phyloP scores from a whole-genome alignment of 1,140 invertebrate genomes.

The Cheumatopsyche charites region DNA sequence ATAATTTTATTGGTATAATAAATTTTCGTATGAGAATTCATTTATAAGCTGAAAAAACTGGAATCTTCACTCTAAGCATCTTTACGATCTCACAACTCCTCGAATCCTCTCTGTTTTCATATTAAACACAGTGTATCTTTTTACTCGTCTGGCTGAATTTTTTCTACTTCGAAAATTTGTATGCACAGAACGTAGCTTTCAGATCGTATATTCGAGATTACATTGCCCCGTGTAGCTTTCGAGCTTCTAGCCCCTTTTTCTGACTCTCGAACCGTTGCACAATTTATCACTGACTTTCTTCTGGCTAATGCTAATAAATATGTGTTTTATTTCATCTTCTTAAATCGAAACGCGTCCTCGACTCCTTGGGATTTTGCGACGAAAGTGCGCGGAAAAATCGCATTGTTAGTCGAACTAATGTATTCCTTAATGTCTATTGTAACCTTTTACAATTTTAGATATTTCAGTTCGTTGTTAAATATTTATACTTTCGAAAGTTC shows the following conservation, averaged over 20 bases:
- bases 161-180: conserved; percentile 13
- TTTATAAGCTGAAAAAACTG: too few relatives aligned
- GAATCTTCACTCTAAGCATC: background rate
- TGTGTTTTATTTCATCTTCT: background rate
- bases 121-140: conserved; percentile 25
- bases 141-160: background rate
- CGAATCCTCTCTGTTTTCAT: background rate
- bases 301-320: background rate
- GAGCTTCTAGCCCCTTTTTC: background rate
- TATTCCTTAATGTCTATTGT: too few relatives aligned
- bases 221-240: conserved; percentile 15
- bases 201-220: conserved; percentile 37
- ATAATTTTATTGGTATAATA: too few relatives aligned
- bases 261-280: background rate
- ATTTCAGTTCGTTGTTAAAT: too few relatives aligned
- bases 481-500: too few relatives aligned
- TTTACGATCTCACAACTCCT: background rate
- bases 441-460: too few relatives aligned
- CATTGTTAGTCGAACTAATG: too few relatives aligned
- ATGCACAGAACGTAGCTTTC: conserved; percentile 29
- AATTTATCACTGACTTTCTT: background rate
- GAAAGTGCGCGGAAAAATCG: background rate
- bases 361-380: background rate
- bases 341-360: too few relatives aligned
- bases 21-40: too few relatives aligned